phyloP scores from a whole-genome alignment of 2,797 vertebrate species.

The Neomorphus geoffroyi region DNA sequence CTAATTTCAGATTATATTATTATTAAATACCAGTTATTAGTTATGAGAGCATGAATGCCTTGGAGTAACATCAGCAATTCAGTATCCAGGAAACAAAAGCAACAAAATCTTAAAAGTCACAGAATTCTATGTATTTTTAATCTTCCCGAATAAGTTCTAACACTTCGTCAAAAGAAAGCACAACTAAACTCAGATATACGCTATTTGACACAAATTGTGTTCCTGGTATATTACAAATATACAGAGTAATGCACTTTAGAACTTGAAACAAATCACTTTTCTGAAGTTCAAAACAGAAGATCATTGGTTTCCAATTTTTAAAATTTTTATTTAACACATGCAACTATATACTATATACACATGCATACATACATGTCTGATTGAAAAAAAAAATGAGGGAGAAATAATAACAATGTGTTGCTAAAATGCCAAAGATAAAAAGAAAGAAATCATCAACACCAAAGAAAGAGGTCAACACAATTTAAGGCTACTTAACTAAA shows the following conservation, averaged over 20 bases:
- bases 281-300: not conserved
- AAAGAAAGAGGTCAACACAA: not conserved
- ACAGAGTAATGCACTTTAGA: not conserved
- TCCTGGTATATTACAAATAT: not conserved
- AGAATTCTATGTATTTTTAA: not conserved
- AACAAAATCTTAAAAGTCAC: not conserved
- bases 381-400: not conserved
- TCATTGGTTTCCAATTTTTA: not conserved
- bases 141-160: not conserved
- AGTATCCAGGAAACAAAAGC: not conserved
- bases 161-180: not conserved
- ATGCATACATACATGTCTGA: rapidly evolving
- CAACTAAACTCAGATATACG: not conserved
- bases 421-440: not conserved
- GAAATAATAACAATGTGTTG: not conserved
- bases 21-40: not conserved
- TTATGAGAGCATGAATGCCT: not conserved
- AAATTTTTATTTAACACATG: not conserved
- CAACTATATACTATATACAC: not conserved
- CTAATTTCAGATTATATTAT: slow-evolving; percentile 9
- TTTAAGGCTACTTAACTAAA: not conserved
- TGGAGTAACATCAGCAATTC: not conserved
- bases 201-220: not conserved
- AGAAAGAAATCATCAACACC: not conserved
- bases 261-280: not conserved